Evolutionary conservation across 1,140 invertebrate species (phyloP).

Genomic region (Parapsyche elsis): DNA sequence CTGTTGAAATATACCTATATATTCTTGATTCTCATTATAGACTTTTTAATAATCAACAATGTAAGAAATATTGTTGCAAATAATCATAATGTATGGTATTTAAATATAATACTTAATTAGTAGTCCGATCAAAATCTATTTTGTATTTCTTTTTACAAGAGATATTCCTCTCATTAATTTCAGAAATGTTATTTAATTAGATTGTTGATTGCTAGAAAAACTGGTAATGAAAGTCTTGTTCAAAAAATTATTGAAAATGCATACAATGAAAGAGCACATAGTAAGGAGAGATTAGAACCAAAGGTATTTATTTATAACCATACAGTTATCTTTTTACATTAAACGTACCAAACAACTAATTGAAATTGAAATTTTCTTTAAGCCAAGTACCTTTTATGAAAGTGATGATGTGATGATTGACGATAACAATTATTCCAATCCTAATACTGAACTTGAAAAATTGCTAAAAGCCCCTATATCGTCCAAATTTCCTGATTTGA

Average conservation of each 20-base stretch:
- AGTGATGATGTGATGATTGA: neutral
- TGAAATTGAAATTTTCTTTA: neutral
- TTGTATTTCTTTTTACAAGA: too few relatives aligned
- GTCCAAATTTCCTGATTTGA: neutral
- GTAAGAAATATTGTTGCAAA: too few relatives aligned
- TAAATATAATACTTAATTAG: too few relatives aligned
- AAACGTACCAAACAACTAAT: too few relatives aligned
- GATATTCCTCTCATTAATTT: neutral
- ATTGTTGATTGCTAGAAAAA: conserved; percentile 8
- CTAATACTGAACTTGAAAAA: conserved; percentile 34
- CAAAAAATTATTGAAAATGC: conserved; percentile 33
- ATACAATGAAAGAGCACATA: conserved; percentile 16
- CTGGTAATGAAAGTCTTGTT: conserved; percentile 13
- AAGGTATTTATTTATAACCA: conserved; percentile 1
- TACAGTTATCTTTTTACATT: neutral
- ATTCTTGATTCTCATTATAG: too few relatives aligned
- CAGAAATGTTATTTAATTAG: conserved; percentile 34
- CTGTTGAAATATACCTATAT: too few relatives aligned
- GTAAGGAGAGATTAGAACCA: neutral
- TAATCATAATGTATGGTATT: too few relatives aligned
- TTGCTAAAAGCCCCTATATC: conserved; percentile 20
- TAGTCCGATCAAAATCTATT: too few relatives aligned
- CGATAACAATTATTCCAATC: neutral
- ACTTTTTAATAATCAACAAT: too few relatives aligned
- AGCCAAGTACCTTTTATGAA: neutral